Evolutionary conservation across 2,113 vertebrate species (phyloP).

Genomic region (Callorhinus ursinus): DNA sequence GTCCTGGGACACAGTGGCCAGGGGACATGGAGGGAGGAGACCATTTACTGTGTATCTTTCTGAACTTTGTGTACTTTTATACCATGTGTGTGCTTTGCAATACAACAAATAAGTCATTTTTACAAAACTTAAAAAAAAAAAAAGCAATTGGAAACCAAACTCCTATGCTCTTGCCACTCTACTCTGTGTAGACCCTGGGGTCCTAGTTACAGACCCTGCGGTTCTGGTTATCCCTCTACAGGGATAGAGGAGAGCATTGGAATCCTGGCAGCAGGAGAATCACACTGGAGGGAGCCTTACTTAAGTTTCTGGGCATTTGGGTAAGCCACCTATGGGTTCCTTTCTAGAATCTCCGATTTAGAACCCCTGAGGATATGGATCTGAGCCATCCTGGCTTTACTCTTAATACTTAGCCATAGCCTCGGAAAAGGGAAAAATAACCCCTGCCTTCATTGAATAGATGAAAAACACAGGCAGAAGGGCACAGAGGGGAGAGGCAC

Average conservation of each 20-base stretch:
- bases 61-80: neutral
- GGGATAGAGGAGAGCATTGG: neutral
- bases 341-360: neutral
- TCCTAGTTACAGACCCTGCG: neutral
- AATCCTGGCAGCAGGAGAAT: neutral
- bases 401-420: neutral
- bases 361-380: neutral
- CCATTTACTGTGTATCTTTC: neutral
- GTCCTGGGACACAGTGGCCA: neutral
- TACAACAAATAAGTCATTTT: neutral
- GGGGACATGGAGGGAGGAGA: neutral
- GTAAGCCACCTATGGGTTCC: neutral
- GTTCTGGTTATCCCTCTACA: neutral
- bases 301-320: neutral
- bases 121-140: neutral
- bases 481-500: neutral
- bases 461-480: neutral
- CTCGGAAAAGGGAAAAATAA: neutral
- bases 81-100: neutral
- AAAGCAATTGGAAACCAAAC: neutral
- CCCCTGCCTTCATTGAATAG: neutral
- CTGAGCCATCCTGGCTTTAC: neutral
- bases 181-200: neutral
- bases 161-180: neutral
- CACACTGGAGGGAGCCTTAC: neutral